A percentile compares a stretch with the other conserved stretches of the same genome.
Conservation (phyloP, 1,140 invertebrate genomes). For the Galleria mellonella region DNA sequence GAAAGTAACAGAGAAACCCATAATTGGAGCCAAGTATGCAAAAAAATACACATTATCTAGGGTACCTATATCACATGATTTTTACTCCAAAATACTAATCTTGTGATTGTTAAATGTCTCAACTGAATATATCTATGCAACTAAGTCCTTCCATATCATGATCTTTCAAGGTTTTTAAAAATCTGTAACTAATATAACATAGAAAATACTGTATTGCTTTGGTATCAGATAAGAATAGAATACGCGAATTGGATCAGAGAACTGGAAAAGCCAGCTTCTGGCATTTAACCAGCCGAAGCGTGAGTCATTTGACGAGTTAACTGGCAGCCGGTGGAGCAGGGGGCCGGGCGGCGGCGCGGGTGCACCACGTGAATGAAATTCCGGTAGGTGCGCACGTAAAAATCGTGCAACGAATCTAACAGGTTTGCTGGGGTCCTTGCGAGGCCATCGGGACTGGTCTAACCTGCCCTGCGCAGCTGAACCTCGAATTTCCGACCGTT, state of each 20-base stretch:
- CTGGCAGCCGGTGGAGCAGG: slow-evolving; percentile 40
- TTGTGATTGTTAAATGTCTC: too few species aligned
- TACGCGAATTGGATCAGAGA: slow-evolving; percentile 61
- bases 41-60: too few species aligned
- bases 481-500: slow-evolving; percentile 67
- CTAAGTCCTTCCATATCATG: too few species aligned
- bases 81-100: too few species aligned
- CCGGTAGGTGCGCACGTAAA: slow-evolving; percentile 73
- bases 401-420: slow-evolving; percentile 74
- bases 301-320: slow-evolving; percentile 72
- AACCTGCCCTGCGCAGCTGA: slow-evolving; percentile 69
- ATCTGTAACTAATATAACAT: too few species aligned
- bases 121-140: too few species aligned
- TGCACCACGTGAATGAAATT: slow-evolving; percentile 71
- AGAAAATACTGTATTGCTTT: too few species aligned
- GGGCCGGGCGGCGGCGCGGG: slow-evolving; percentile 37
- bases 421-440: slow-evolving; percentile 72
- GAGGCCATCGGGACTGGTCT: slow-evolving; percentile 72
- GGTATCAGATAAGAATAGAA: not conserved
- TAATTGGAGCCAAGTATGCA: too few species aligned
- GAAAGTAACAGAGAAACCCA: too few species aligned
- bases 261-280: slow-evolving; percentile 69
- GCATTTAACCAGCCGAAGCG: slow-evolving; percentile 61
- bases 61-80: too few species aligned
- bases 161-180: too few species aligned